A percentile compares a stretch with the other conserved stretches of the same genome.
These are phyloP conservation scores for Blera fallax DNA, from an alignment of 2,888 invertebrate species.

Conservation along the genomic window DNA sequence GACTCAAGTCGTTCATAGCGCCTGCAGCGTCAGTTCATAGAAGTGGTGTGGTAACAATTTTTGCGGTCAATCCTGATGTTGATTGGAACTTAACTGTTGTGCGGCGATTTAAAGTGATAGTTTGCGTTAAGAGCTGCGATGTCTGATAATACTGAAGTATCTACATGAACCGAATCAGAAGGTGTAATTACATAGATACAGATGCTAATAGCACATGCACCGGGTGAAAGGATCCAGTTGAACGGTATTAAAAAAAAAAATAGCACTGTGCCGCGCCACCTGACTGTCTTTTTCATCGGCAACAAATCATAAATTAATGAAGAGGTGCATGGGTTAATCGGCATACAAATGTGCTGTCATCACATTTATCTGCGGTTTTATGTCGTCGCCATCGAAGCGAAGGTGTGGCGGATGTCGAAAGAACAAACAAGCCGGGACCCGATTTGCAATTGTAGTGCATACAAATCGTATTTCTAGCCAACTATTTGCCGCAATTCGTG, in stretches of 20 bases:
- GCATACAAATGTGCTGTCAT: not conserved
- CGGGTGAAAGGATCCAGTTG: conserved; percentile 28
- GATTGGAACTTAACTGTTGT: conserved; percentile 49
- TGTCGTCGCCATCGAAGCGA: not conserved
- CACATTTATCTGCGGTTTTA: not conserved
- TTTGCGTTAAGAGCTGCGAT: conserved; percentile 38
- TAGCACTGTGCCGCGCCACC: too few relatives aligned
- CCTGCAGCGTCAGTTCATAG: conserved; percentile 16
- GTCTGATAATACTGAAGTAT: conserved; percentile 29
- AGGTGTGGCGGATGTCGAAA: too few relatives aligned
- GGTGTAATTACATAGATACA: conserved; percentile 22
- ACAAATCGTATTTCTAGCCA: too few relatives aligned
- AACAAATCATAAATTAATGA: not conserved
- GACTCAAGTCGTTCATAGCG: not conserved
- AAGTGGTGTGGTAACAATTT: conserved; percentile 38
- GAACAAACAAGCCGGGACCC: too few relatives aligned
- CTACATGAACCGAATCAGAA: conserved; percentile 14
- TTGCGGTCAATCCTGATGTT: conserved; percentile 50
- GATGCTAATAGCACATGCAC: not conserved
- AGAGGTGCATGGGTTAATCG: not conserved
- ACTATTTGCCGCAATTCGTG: too few relatives aligned
- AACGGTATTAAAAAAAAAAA: not conserved
- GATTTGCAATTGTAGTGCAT: too few relatives aligned
- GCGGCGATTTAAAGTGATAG: conserved; percentile 41
- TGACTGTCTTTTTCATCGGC: not conserved